Evolutionary conservation across 2,888 invertebrate species (phyloP), one percentile per base, ranked within the genome.

Genomic region (Byasa hedistus): DNA sequence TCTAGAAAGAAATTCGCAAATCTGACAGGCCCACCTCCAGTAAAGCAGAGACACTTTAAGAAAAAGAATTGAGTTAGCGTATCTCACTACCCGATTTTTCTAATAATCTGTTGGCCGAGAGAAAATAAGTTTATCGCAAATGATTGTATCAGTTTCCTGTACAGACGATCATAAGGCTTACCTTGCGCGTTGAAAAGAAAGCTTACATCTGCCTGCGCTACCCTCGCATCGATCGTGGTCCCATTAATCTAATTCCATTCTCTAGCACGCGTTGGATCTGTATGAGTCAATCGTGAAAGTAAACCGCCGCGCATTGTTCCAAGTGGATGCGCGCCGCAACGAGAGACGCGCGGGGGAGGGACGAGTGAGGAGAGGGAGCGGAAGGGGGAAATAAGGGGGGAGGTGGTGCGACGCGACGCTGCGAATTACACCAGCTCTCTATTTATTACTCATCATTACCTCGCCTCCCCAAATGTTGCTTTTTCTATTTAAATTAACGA

Each of bases 271-370:
- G 85, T 88, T 87, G 87, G 84, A 87, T 88, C 86, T 82, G 87
- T 86, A 80, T 90, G 91, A 91, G 90, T 89, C 90, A 90, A 91
- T 87, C 83, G 91, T 85, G 91, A 91, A 91, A 91, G 91, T 91
- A 89, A 90, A 89, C 90, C 89, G 87, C 86, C 85, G 83, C 86
- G 88, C 86, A 91, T 91, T 91, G 91, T 91, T 91, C 90, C 90
- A 86, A 90, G 85, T 89, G 89, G 91, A 88, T 90, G 90, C 89
- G 83, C 88, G 83, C 80, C 82, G 84, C 81, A 82, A 24, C 55
- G 58, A 39, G 44, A n/a, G 83, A 72, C 70, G 32, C 1, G 73
- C 80, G 80, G 80, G 80, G 89, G 84, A 89, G 88, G 87, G 88
- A n/a, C n/a, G n/a, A n/a, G n/a, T n/a, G n/a, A n/a, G n/a, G n/a